A percentile compares a stretch with the other conserved stretches of the same genome.
Conservation (phyloP, 2,113 vertebrate genomes). For the Chamaea fasciata region DNA sequence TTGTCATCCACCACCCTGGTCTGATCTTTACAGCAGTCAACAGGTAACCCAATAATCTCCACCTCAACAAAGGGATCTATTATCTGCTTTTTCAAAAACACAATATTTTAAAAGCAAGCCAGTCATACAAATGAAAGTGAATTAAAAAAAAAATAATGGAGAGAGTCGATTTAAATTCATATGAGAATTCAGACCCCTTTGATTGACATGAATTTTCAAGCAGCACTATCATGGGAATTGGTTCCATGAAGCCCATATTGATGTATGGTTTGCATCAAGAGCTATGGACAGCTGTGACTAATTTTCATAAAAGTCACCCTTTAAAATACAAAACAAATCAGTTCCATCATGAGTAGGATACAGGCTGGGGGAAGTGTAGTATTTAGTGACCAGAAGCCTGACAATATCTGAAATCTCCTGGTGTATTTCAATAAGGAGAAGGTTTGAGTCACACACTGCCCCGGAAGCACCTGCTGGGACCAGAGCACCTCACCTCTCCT, state of each 20-base stretch:
- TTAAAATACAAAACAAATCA: background rate
- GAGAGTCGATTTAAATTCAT: background rate
- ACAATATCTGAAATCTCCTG: background rate
- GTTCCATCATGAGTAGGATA: rapidly evolving
- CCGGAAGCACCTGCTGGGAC: background rate
- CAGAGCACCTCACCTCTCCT: conserved; percentile 83
- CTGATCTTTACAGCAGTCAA: conserved; percentile 96
- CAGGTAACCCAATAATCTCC: conserved; percentile 94
- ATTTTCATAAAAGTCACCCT: background rate
- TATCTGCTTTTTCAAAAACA: conserved; percentile 76
- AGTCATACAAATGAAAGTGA: background rate
- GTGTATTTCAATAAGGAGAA: background rate
- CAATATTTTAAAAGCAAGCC: background rate
- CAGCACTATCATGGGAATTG: background rate
- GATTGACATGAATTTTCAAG: background rate
- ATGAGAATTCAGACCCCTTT: background rate
- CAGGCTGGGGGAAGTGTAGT: background rate
- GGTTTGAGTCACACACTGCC: background rate
- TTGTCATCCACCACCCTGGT: conserved; percentile 98
- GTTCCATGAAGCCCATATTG: background rate
- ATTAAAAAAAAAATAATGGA: background rate
- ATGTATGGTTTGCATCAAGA: background rate
- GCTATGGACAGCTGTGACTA: background rate
- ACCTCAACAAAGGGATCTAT: conserved; percentile 99
- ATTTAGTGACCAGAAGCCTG: background rate